Percentiles rank a stretch among this genome's conserved stretches.
These are phyloP conservation scores for Hyposoter didymator DNA, from an alignment of 2,888 invertebrate species.

Conservation along the genomic window DNA sequence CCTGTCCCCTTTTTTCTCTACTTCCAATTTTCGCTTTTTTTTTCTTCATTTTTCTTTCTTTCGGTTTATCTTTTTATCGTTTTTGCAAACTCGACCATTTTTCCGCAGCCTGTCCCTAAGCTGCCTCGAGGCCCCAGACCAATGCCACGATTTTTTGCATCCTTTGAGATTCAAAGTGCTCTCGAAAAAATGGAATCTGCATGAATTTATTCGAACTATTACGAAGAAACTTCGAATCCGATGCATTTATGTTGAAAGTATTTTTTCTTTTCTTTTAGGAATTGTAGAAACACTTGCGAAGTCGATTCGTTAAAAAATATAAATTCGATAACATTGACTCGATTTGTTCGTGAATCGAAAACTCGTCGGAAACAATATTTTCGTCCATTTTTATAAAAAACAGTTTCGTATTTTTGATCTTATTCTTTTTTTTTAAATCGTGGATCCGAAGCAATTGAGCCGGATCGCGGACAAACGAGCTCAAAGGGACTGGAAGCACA, in stretches of 20 bases:
- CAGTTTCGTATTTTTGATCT: neutral
- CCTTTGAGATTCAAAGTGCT: neutral
- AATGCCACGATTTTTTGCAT: neutral
- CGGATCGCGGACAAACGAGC: slow-evolving; percentile 49
- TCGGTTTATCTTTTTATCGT: slow-evolving; percentile 1
- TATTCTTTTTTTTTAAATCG: neutral
- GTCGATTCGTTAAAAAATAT: neutral
- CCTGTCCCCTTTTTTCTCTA: slow-evolving; percentile 42
- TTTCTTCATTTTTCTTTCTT: slow-evolving; percentile 4
- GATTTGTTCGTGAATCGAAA: neutral
- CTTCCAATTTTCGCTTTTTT: slow-evolving; percentile 1
- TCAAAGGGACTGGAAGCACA: slow-evolving; percentile 48
- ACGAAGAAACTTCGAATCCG: neutral
- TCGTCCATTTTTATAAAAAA: neutral
- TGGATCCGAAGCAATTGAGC: slow-evolving; percentile 8
- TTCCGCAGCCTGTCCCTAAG: neutral
- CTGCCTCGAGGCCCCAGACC: neutral
- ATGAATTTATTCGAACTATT: no score
- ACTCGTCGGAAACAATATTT: neutral
- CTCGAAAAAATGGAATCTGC: neutral
- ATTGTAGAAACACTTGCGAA: neutral
- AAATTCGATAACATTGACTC: neutral
- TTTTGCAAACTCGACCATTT: slow-evolving; percentile 1
- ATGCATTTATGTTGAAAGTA: neutral
- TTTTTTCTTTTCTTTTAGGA: neutral